Percentiles rank a stretch among this genome's conserved stretches.
These are phyloP conservation scores for Mola mola DNA, from an alignment of 2,113 vertebrate species.

Conservation along the genomic window DNA sequence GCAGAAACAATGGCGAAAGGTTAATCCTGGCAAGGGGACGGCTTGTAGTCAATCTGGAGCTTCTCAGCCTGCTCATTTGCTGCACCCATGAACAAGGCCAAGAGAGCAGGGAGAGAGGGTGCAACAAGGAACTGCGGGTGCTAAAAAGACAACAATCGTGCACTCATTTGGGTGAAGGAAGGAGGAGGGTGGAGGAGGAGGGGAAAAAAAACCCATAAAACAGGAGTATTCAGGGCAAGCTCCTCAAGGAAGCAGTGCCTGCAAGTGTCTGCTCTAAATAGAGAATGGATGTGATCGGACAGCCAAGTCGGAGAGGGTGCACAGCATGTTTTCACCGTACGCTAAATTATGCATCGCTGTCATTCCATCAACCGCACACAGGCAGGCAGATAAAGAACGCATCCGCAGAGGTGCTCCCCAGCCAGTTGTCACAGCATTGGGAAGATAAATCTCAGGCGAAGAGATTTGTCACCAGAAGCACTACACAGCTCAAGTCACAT, in stretches of 20 bases:
- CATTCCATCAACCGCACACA: slow-evolving; percentile 77
- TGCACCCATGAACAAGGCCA: slow-evolving; percentile 55
- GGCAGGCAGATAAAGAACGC: slow-evolving; percentile 72
- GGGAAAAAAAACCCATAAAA: slow-evolving; percentile 34
- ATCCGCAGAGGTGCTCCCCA: slow-evolving; percentile 74
- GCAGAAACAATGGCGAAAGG: slow-evolving; percentile 83
- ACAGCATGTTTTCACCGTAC: slow-evolving; percentile 58
- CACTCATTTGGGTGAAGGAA: slow-evolving; percentile 47
- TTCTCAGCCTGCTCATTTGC: slow-evolving; percentile 62
- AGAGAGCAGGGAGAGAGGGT: slow-evolving; percentile 36
- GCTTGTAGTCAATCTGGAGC: slow-evolving; percentile 75
- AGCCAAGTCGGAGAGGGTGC: slow-evolving; percentile 62
- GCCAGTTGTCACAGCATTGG: slow-evolving; percentile 65
- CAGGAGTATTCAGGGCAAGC: slow-evolving; percentile 28
- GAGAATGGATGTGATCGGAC: slow-evolving; percentile 70
- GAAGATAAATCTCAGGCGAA: slow-evolving; percentile 71
- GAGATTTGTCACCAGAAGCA: slow-evolving; percentile 68
- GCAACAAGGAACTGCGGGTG: slow-evolving; percentile 22
- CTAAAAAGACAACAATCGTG: slow-evolving; percentile 27
- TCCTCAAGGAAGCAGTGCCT: slow-evolving; percentile 42
- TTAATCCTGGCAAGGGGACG: slow-evolving; percentile 75
- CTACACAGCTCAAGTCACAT: slow-evolving; percentile 58
- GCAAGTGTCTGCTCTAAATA: slow-evolving; percentile 47
- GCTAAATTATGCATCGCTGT: slow-evolving; percentile 82
- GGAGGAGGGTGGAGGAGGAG: slow-evolving; percentile 21